Conservation (phyloP, 2,113 vertebrate species). For the Cyrtonyx montezumae region DNA sequence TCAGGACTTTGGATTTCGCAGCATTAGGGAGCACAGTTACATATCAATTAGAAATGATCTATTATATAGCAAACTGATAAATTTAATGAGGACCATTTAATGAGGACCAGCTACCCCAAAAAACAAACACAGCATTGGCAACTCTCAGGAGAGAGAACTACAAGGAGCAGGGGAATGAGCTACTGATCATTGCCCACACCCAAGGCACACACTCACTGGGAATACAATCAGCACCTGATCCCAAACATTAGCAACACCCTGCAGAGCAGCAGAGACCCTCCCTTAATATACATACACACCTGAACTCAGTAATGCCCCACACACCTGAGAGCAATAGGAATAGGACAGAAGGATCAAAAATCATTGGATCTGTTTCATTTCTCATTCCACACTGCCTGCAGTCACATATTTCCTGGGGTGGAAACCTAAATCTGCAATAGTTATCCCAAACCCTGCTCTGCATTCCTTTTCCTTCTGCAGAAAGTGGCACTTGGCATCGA, state of each 20-base stretch:
- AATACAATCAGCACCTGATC: background rate
- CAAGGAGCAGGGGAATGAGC: accelerated
- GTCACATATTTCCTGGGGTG: background rate
- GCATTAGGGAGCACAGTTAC: background rate
- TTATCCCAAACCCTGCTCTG: background rate
- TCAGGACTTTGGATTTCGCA: slow-evolving; percentile 18
- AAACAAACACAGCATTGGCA: background rate
- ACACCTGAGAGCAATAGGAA: background rate
- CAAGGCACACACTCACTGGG: background rate
- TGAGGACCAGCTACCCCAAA: background rate
- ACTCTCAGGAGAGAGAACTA: background rate
- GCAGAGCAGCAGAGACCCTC: background rate
- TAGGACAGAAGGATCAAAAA: background rate
- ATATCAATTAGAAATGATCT: background rate
- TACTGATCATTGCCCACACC: background rate
- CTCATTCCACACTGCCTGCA: background rate
- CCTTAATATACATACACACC: background rate
- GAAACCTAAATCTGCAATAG: no score
- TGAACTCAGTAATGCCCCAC: background rate
- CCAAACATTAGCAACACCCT: no score
- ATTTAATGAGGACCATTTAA: background rate
- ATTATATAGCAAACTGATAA: background rate
- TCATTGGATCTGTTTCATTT: background rate
- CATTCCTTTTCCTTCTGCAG: background rate
- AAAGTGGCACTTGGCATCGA: accelerated